Evolutionary conservation across 2,113 vertebrate species (phyloP).

Genomic region (Menidia beryllina): DNA sequence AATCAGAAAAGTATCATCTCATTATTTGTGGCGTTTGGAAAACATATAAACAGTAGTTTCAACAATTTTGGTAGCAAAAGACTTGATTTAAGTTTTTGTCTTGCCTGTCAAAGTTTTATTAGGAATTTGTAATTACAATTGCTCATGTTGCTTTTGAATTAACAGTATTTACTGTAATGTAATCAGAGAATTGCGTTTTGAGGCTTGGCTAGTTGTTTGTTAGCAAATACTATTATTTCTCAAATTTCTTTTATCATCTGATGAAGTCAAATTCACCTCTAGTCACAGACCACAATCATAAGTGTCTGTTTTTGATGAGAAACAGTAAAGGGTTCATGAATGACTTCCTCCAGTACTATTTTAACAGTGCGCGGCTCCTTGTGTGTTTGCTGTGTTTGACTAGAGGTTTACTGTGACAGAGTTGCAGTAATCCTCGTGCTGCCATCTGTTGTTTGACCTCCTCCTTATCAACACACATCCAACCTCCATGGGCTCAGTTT

Average conservation of each 20-base stretch:
- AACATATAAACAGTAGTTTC: no score
- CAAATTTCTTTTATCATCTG: not conserved
- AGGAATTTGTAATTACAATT: no score
- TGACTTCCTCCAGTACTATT: not conserved
- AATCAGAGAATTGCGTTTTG: no score
- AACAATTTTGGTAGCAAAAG: no score
- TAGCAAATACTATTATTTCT: not conserved
- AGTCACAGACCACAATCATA: no score
- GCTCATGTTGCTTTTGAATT: no score
- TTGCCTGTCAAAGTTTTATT: no score
- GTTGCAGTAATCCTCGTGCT: constrained; percentile 56
- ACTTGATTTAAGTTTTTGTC: no score
- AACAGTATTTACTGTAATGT: no score
- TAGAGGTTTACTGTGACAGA: constrained; percentile 60
- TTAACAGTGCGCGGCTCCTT: constrained; percentile 4
- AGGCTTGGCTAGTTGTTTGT: not conserved
- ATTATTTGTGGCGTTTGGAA: no score
- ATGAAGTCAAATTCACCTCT: no score
- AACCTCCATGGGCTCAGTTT: constrained; percentile 40
- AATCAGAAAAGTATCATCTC: no score
- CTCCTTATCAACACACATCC: constrained; percentile 64
- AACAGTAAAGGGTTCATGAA: not conserved
- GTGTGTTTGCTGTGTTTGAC: constrained; percentile 38
- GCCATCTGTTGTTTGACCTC: constrained; percentile 80
- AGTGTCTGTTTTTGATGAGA: not conserved